Evolutionary conservation across 2,888 invertebrate genomes (phyloP).

Genomic region (Agonopterix subpropinquella): DNA sequence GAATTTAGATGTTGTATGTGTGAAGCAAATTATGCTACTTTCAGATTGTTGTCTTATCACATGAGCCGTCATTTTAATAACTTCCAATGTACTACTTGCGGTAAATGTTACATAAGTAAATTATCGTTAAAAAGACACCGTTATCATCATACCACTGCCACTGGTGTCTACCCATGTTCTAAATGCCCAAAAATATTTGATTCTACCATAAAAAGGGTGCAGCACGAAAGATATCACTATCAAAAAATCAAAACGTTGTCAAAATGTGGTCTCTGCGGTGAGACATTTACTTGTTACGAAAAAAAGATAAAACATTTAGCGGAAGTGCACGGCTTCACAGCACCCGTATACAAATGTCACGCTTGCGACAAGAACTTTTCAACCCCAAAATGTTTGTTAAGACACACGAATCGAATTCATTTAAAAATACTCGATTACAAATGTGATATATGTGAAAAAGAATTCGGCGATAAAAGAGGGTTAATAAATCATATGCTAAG

Average conservation of each 20-base stretch:
- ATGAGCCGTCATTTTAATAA: slow-evolving; percentile 39
- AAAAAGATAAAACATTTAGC: slow-evolving; percentile 27
- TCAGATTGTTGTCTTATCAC: slow-evolving; percentile 24
- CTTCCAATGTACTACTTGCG: slow-evolving; percentile 29
- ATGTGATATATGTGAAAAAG: background rate
- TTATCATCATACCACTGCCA: slow-evolving; percentile 27
- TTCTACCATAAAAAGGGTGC: slow-evolving; percentile 42
- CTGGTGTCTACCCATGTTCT: slow-evolving; percentile 33
- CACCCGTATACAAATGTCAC: background rate
- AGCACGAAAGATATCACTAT: slow-evolving; percentile 33
- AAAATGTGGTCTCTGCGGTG: background rate
- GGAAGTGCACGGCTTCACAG: slow-evolving; percentile 17
- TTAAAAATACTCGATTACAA: background rate
- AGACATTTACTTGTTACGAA: slow-evolving; percentile 26
- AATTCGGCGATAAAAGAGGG: background rate
- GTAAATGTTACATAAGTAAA: slow-evolving; percentile 29
- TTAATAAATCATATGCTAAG: slow-evolving; percentile 37
- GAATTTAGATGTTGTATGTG: slow-evolving; percentile 22
- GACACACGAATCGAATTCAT: background rate
- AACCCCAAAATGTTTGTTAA: background rate
- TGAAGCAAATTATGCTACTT: slow-evolving; percentile 12
- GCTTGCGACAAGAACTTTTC: slow-evolving; percentile 3
- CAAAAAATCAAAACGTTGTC: too few species aligned
- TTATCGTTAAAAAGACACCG: slow-evolving; percentile 14
- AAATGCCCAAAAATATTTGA: slow-evolving; percentile 49